A percentile compares a stretch with the other conserved stretches of the same genome.
Evolutionary conservation across 1,140 invertebrate genomes (phyloP).

Genomic region (Radopholus similis): DNA sequence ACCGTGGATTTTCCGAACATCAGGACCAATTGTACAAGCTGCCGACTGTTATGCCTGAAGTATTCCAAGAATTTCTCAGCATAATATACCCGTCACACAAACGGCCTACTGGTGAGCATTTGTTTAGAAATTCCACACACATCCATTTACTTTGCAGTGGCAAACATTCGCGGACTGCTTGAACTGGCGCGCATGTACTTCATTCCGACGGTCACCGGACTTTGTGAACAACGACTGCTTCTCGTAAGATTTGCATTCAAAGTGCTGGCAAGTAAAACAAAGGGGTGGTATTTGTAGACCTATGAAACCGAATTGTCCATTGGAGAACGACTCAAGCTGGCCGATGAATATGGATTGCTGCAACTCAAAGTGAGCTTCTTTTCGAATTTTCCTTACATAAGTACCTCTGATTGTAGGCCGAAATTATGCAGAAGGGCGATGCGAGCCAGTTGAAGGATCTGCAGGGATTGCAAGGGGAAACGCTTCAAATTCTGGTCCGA

Average conservation of each 20-base stretch:
- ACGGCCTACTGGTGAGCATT: background rate
- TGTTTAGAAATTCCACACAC: background rate
- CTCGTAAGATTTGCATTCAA: no score
- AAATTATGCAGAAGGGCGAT: slow-evolving; percentile 12
- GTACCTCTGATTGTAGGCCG: background rate
- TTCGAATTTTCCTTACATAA: background rate
- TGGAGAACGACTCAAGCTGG: slow-evolving; percentile 9
- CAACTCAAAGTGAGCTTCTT: slow-evolving; percentile 1
- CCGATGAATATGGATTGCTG: slow-evolving; percentile 15
- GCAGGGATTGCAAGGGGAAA: slow-evolving; percentile 2
- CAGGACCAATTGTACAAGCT: background rate
- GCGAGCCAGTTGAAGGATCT: background rate
- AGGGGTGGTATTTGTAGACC: no score
- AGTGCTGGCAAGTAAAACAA: no score
- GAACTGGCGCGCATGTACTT: slow-evolving; percentile 17
- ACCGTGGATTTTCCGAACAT: background rate
- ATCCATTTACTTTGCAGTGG: background rate
- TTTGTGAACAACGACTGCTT: slow-evolving; percentile 9
- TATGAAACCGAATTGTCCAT: background rate
- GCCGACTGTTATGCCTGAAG: background rate
- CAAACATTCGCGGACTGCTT: slow-evolving; percentile 6
- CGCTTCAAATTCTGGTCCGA: slow-evolving; percentile 4
- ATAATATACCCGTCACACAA: slow-evolving; percentile 8
- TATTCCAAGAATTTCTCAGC: slow-evolving; percentile 6
- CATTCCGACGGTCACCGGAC: slow-evolving; percentile 4